Evolutionary conservation across 53 echinoderm and acorn worm genomes (phyloP).

Genomic region (Holothuria scabra): DNA sequence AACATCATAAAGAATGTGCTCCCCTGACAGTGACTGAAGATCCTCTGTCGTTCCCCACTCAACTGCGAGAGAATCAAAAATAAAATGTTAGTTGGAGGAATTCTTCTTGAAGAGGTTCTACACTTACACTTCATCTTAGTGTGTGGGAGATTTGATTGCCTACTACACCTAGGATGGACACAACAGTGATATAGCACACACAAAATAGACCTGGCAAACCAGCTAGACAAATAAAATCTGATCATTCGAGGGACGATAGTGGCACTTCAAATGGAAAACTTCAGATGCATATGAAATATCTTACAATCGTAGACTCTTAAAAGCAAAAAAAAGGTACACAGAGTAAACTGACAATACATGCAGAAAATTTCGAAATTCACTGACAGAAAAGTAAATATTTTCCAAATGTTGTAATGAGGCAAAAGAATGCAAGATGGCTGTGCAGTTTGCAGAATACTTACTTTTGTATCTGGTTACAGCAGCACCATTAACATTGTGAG

Average conservation of each 20-base stretch:
- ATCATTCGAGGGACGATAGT: too few species aligned
- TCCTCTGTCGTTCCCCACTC: constrained; percentile 93
- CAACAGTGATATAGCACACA: neutral
- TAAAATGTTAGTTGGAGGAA: too few species aligned
- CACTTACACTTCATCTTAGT: neutral
- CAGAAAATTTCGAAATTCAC: too few species aligned
- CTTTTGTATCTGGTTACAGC: constrained; percentile 95
- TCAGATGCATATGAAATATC: neutral
- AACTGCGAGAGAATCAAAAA: constrained; percentile 58
- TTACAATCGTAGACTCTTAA: neutral
- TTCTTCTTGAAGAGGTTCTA: neutral
- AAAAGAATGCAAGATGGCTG: neutral
- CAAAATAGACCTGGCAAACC: too few species aligned
- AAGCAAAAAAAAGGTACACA: too few species aligned
- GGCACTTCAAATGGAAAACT: too few species aligned
- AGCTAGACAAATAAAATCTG: too few species aligned
- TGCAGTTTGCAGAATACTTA: constrained; percentile 27
- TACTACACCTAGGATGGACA: neutral
- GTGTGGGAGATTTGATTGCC: neutral
- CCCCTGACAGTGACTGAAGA: constrained; percentile 80
- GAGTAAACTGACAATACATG: too few species aligned
- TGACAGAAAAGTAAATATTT: neutral
- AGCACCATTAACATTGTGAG: constrained; percentile 84
- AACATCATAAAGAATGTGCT: constrained; percentile 94
- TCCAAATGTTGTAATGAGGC: neutral